Evolutionary conservation across 2,888 invertebrate genomes (phyloP), one percentile per base, ranked within the genome.

Genomic region (Ditylenchus weischeri): DNA sequence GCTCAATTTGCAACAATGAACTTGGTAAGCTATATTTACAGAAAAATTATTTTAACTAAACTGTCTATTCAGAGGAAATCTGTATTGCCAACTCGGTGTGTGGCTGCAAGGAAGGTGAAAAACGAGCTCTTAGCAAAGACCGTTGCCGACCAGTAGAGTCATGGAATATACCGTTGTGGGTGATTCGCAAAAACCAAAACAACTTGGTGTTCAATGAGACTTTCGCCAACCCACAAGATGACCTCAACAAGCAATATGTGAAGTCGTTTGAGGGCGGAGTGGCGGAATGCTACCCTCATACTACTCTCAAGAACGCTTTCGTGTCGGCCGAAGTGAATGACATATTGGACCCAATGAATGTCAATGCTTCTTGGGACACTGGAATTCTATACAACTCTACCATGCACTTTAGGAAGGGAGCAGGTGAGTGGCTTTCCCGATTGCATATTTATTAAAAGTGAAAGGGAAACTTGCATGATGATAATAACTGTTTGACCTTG

Each of bases 311-410:
- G 47, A 75, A 76, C 58, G 75, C 78, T 0, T 80, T 80, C 60
- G 79, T 80, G 19, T 65, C 74, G 29, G 73, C 77, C 21, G 80
- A 80, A 65, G 80, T 81, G 23, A 79, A 79, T 66, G 82, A 83
- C 36, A 78, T 83, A 48, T 66, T 75, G 19, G 78, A 82, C 57
- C 79, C 79, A 11, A 68, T 64, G 57, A 54, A 60, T 18, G 69
- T 80, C 62, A 83, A 83, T 72, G 74, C 77, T n/a, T 78, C 76
- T 47, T 80, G 79, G 76, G 81, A 81, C 65, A 73, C 75, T 23
- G 83, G 83, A 21, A 69, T 83, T 8, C 64, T 80, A 23, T 72
- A 80, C 72, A 83, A 83, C 65, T 75, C 81, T 18, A 83, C 83
- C 8, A 78, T 81, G 63, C 74, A 81, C 70, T 82, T 82, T 76